These are phyloP conservation scores for Clarias macrocephalus DNA, from an alignment of 2,113 vertebrate species.

Conservation along the genomic window DNA sequence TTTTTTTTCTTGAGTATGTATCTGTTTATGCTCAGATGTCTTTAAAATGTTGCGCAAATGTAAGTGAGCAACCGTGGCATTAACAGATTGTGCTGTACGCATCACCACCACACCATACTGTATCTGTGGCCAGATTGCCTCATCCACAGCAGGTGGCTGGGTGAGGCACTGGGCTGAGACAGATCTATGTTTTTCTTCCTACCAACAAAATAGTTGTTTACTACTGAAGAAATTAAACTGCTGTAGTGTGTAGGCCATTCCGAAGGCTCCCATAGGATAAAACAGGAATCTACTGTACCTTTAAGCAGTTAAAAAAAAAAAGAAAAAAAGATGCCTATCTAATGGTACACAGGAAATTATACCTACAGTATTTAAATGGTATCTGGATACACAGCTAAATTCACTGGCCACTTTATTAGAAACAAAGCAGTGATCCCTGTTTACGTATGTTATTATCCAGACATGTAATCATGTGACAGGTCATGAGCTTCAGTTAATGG, in stretches of 20 bases:
- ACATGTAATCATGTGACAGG: background rate
- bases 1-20: background rate
- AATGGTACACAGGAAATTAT: background rate
- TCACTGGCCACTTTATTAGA: background rate
- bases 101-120: conserved; percentile 28
- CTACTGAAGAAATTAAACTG: background rate
- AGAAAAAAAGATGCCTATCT: no score
- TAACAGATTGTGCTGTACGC: conserved; percentile 36
- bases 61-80: background rate
- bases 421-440: background rate
- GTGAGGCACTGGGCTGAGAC: conserved; percentile 27
- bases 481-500: background rate
- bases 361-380: background rate
- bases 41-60: background rate
- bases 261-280: background rate
- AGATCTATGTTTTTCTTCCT: conserved; percentile 17
- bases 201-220: background rate
- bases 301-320: background rate
- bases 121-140: conserved; percentile 32
- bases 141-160: conserved; percentile 43
- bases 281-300: background rate
- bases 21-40: background rate
- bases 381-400: background rate
- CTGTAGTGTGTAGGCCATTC: background rate
- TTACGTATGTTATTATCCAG: background rate